A percentile compares a stretch with the other conserved stretches of the same genome.
Evolutionary conservation across 1,140 invertebrate species (phyloP).

Genomic region (Portunus trituberculatus): DNA sequence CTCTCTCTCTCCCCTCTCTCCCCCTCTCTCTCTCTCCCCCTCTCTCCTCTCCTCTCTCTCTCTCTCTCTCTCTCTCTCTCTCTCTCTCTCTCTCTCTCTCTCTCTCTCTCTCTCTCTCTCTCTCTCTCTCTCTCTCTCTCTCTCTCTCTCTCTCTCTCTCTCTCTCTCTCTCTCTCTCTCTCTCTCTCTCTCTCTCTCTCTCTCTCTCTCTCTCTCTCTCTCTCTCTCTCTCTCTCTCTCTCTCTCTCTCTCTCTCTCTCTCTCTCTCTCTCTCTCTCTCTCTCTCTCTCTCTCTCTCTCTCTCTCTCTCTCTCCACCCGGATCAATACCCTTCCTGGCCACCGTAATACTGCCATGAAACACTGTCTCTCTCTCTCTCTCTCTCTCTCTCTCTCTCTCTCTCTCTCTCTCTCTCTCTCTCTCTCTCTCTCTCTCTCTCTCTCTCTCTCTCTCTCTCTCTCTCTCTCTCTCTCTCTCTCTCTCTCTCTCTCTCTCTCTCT

Average conservation of each 20-base stretch:
- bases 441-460: not conserved
- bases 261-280: no score
- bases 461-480: not conserved
- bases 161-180: not conserved
- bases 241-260: not conserved
- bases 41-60: not conserved
- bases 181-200: not conserved
- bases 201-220: not conserved
- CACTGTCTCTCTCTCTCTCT: not conserved
- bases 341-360: no score
- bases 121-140: no score
- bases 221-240: not conserved
- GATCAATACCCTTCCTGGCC: no score
- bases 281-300: not conserved
- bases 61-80: not conserved
- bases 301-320: not conserved
- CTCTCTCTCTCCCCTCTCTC: not conserved
- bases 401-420: not conserved
- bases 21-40: not conserved
- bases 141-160: no score
- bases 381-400: not conserved
- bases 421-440: not conserved
- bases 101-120: no score
- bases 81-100: no score
- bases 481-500: not conserved